Base-by-base conservation (phyloP, 1,140 invertebrate species). In the Paracyclopina nana region DNA sequence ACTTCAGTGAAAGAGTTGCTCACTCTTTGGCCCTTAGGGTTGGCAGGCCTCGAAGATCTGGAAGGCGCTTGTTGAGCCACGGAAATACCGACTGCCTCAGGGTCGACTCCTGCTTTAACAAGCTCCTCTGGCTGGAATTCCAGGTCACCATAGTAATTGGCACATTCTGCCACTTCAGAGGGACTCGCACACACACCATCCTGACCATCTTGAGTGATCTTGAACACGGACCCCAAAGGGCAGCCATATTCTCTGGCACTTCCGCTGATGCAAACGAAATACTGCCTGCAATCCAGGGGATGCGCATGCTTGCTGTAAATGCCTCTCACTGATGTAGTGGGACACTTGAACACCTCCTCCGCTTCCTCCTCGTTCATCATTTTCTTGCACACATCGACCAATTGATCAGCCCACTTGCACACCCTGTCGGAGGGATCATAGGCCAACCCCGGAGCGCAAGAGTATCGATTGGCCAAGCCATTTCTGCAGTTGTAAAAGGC, bases 401-500 rank as follows among this genome's bases (percentile, higher is more conserved):
- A 82, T 68, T 88, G 81, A 63, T 88, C 84, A 58, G 83, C 82
- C 85, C 84, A 90, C 80, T 86, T 87, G 68, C 85, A 90, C 40
- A 91, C 85, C 53, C 84, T 75, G 30, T 84, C 77, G 64, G 85
- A 82, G 53, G 82, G 75, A 69, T 91, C 85, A 67, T 91, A 92
- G 55, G 86, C 86, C 5, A 92, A 68, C 59, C 87, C 87, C 57
- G 86, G 84, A 58, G 84, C 85, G 70, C 87, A 92, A 63, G 88
- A 82, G 63, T 91, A 92, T 57, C 80, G 76, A 58, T 81, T 86
- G 6, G 84, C 77, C 65, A 90, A 85, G 30, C 86, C 87, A 66
- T 87, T 87, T 84, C 86, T 90, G 66, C 87, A 92, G 64, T 86
- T 88, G 80, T 84, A 91, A 77, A 91, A 92, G 1, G 82, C 79